Conservation (phyloP, 1,140 invertebrate species). For the Sweltsa coloradensis region DNA sequence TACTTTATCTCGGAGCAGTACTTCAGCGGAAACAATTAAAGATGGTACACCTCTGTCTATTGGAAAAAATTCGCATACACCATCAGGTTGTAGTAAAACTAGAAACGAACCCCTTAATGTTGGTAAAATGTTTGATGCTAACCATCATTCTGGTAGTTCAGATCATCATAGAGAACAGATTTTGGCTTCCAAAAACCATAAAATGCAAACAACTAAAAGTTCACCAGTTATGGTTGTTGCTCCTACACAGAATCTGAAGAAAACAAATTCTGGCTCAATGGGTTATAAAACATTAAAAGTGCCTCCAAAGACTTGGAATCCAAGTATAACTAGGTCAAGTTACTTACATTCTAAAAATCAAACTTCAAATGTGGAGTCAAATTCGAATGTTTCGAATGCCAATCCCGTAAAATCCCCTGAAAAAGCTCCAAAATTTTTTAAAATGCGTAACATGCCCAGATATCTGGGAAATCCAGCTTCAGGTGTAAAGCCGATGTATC, state of each 20-base stretch:
- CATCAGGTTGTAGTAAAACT: too few relatives aligned
- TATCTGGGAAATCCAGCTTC: conserved; percentile 46
- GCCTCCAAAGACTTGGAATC: conserved; percentile 13
- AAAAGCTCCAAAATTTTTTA: conserved; percentile 43
- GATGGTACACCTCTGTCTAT: too few relatives aligned
- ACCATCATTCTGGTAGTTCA: too few relatives aligned
- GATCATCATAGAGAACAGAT: too few relatives aligned
- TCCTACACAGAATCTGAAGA: conserved; percentile 2
- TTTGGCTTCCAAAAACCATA: too few relatives aligned
- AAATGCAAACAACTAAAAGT: too few relatives aligned
- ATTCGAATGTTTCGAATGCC: background rate
- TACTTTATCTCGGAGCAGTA: too few relatives aligned
- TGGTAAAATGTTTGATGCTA: too few relatives aligned
- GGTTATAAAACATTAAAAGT: conserved; percentile 10
- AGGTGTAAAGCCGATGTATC: conserved; percentile 46
- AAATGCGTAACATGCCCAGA: conserved; percentile 40
- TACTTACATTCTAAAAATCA: background rate
- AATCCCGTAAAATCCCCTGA: conserved; percentile 20
- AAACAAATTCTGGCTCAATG: background rate
- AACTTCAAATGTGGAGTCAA: background rate
- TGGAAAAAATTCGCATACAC: too few relatives aligned
- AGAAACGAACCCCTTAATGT: too few relatives aligned
- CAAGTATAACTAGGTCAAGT: background rate
- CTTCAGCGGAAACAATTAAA: too few relatives aligned
- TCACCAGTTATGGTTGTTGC: too few relatives aligned